Base-by-base conservation (phyloP, 2,888 invertebrate genomes). In the Drosophila mulleri region DNA sequence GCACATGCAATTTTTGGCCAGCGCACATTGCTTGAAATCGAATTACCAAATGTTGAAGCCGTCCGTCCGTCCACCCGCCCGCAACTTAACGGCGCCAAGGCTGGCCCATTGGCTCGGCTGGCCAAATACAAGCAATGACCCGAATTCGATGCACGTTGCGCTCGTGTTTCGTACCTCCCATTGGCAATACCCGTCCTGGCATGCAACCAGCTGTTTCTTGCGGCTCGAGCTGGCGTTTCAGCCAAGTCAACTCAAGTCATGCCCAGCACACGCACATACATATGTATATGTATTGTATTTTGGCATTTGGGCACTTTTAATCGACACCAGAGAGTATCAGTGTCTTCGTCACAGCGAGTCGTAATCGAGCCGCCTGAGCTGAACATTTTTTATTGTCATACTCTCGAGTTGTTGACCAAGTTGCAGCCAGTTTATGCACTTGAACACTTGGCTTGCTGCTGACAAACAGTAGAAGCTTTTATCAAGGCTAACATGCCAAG, bases 81-180 rank as follows among this genome's bases (percentile, higher is more conserved):
- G 60, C 75, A 45, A 23, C 32, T 32, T 37, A 41, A 18, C 58
- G 65, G 75, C 72, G 70, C 72, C 82, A 73, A 69, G 52, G 64
- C 50, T 66, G 59, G 39, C 44, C 56, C 23, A 41, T 18, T 50
- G 61, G 37, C 50, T 53, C 37, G 54, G 20, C 39, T 54, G 52
- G 47, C 67, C 42, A 62, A 56, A 32, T 64, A 18, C 65, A 75
- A 72, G 57, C 64, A 81, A 75, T 89, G 89, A 83, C 85, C 89
- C 84, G 89, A 86, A 86, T 86, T 88, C 85, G 64, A 76, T 87
- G 87, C 87, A 86, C 89, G 87, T 86, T 78, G 63, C 67, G 69
- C 72, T 86, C 81, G 76, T 80, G 83, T 83, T 83, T 85, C 83
- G 60, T 58, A 57, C 59, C 62, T 29, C 61, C 56, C 66, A 47